Evolutionary conservation across 2,797 vertebrate species (phyloP), one percentile per base, ranked within the genome.

Genomic region (Gorsachius magnificus): DNA sequence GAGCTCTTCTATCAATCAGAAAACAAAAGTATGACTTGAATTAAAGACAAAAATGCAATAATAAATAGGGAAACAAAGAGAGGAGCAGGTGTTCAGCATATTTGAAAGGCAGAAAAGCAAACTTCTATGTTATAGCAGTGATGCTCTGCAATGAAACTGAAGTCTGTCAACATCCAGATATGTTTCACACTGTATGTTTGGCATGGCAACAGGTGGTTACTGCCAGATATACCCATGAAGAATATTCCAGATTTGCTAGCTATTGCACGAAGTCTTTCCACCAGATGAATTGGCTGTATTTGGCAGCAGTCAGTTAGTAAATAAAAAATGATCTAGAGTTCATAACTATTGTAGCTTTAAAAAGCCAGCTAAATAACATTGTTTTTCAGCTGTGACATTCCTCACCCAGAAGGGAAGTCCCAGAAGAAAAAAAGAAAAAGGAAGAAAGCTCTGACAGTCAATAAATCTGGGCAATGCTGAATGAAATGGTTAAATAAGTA

Each of bases 101-200:
- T 95, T 64, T 97, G 92, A 93, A 97, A 96, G 89, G 86, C 89
- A 96, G 93, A 83, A 90, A 83, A 83, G 68, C 68, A 96, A 97
- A 97, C 93, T 97, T 97, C 71, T 96, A 93, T 97, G 86, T 92
- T 91, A 54, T 79, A 96, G 60, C 91, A 89, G 74, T 1, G 90
- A 93, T 93, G 91, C 63, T 94, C 87, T 91, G 94, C 93, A 95
- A 95, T 90, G 94, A 48, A 95, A 78, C 93, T 82, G 93, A 96
- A 96, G 94, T 87, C 93, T 96, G 95, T 96, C 95, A 66, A 92
- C 93, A 92, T 96, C 87, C 95, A 96, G 96, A 97, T 97, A 97
- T 46, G 92, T 92, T 96, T 97, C 92, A 97, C 89, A 66, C 94
- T 79, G 92, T 83, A 86, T 50, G 94, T 88, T 95, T 97, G 97